Conservation (phyloP, 2,888 invertebrate species). For the Diarsia rubi region DNA sequence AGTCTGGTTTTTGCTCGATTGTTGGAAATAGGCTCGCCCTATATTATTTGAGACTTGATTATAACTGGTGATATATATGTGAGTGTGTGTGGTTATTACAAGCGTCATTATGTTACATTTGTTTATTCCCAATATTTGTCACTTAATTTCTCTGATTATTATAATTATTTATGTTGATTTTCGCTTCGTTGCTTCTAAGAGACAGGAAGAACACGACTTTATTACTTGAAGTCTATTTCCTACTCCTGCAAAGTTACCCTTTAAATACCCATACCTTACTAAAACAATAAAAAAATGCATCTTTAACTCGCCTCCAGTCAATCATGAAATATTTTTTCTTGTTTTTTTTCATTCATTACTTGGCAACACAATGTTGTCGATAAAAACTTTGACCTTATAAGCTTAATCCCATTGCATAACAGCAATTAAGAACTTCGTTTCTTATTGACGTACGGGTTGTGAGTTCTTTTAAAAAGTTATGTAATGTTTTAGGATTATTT, state of each 20-base stretch:
- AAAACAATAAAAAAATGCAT: slow-evolving; percentile 49
- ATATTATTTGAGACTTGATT: no score
- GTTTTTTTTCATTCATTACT: slow-evolving; percentile 49
- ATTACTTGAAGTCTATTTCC: neutral
- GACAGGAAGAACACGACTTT: neutral
- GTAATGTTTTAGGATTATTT: slow-evolving; percentile 8
- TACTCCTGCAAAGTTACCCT: slow-evolving; percentile 30
- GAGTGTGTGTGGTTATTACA: no score
- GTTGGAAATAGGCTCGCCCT: no score
- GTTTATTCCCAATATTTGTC: no score
- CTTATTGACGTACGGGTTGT: slow-evolving; percentile 52
- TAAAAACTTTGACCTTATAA: slow-evolving; percentile 75
- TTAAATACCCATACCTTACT: slow-evolving; percentile 40
- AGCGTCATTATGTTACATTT: no score
- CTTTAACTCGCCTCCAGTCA: slow-evolving; percentile 62
- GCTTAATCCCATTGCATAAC: slow-evolving; percentile 73
- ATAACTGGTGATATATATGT: no score
- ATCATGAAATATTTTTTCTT: slow-evolving; percentile 66
- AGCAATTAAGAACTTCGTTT: slow-evolving; percentile 66
- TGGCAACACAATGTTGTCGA: slow-evolving; percentile 58
- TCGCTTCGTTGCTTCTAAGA: neutral
- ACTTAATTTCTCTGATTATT: no score
- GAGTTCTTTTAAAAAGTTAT: slow-evolving; percentile 5
- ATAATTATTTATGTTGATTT: no score
- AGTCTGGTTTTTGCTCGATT: no score